Percentiles rank a stretch among this genome's conserved stretches.
Evolutionary conservation across 2,888 invertebrate species (phyloP).

Genomic region (Horisme vitalbata): DNA sequence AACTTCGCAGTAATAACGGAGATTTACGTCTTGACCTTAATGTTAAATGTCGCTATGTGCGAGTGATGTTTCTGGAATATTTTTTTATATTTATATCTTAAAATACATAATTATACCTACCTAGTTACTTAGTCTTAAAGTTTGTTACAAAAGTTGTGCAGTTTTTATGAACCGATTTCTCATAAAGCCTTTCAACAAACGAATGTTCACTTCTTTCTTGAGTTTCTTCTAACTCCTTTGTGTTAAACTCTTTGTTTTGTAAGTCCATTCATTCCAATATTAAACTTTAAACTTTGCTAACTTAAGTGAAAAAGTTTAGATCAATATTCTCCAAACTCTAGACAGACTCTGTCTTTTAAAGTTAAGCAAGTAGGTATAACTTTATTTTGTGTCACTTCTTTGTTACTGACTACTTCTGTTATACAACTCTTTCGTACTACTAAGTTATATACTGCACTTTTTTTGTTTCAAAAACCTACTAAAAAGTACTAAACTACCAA

Average conservation of each 20-base stretch:
- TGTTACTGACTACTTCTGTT: too few relatives aligned
- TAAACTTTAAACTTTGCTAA: conserved; percentile 19
- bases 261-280: conserved; percentile 27
- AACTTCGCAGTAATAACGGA: conserved; percentile 24
- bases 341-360: too few relatives aligned
- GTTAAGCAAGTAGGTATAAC: too few relatives aligned
- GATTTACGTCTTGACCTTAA: conserved; percentile 17
- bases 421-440: too few relatives aligned
- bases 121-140: too few relatives aligned
- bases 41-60: background rate
- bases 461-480: too few relatives aligned
- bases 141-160: too few relatives aligned
- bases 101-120: too few relatives aligned
- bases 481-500: too few relatives aligned
- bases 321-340: conserved; percentile 26
- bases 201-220: conserved; percentile 13
- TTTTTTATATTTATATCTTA: background rate
- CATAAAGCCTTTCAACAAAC: conserved; percentile 10
- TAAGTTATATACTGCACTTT: too few relatives aligned
- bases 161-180: conserved; percentile 22
- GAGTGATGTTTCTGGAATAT: conserved; percentile 1
- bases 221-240: conserved; percentile 23
- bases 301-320: conserved; percentile 31
- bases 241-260: conserved; percentile 26
- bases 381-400: too few relatives aligned